Evolutionary conservation across 2,888 invertebrate species (phyloP).

Genomic region (Calephelis perditalis): DNA sequence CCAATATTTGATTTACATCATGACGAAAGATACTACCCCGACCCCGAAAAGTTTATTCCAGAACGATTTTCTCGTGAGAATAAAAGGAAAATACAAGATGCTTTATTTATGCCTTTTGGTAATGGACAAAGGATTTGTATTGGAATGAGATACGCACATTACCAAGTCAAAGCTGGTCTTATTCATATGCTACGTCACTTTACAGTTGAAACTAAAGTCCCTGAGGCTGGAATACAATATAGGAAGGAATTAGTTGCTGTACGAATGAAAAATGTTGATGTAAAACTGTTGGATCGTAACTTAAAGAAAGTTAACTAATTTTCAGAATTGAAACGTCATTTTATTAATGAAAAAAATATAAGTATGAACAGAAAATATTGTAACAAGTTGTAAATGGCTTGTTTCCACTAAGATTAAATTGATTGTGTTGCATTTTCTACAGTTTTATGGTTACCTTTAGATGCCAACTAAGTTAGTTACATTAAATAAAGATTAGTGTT

Average conservation of each 20-base stretch:
- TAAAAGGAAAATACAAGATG: constrained; percentile 34
- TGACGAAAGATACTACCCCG: constrained; percentile 53
- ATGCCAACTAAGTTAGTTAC: too few relatives aligned
- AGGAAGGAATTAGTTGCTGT: constrained; percentile 27
- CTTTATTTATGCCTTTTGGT: constrained; percentile 60
- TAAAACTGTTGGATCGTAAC: constrained; percentile 25
- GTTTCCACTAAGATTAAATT: too few relatives aligned
- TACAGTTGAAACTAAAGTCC: not conserved
- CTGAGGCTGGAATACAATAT: constrained; percentile 26
- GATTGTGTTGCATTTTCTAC: too few relatives aligned
- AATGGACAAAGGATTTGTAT: constrained; percentile 62
- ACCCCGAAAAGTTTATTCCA: constrained; percentile 61
- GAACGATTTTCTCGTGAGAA: constrained; percentile 48
- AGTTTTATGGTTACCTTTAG: too few relatives aligned
- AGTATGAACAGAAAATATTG: too few relatives aligned
- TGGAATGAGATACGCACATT: constrained; percentile 46
- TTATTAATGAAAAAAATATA: too few relatives aligned
- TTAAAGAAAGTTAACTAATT: not conserved
- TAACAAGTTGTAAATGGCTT: too few relatives aligned
- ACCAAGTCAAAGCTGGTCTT: constrained; percentile 37
- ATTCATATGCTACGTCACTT: constrained; percentile 34
- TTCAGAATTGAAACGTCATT: too few relatives aligned
- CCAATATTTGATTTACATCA: constrained; percentile 51
- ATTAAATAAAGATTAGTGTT: too few relatives aligned
- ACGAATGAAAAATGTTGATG: constrained; percentile 22